Evolutionary conservation across 2,888 invertebrate species (phyloP), one percentile per base, ranked within the genome.

Genomic region (Nephrocerus scutellatus): DNA sequence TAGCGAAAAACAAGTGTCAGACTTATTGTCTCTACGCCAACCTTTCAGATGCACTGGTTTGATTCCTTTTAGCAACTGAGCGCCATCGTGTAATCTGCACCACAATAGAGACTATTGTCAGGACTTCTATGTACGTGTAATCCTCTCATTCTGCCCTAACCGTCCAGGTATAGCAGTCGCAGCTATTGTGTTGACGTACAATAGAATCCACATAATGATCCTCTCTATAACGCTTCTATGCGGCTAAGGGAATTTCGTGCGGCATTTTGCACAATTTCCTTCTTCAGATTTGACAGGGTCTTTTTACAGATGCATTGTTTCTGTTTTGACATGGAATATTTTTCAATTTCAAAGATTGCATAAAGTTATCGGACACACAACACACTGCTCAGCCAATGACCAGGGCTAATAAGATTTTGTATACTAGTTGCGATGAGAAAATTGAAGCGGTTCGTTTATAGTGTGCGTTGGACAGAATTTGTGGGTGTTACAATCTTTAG

Each of bases 261-360:
- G 5, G 15, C 3, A 4, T 4, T 14, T 5, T 5, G 15, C 3
- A 15, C 10, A 6, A 9, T 13, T 9, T 4, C 9, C 8, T 32
- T 28, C 26, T 39, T 32, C 23, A n/a, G 15, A 39, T 26, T 22
- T 33, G 28, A 32, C 25, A 26, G 24, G n/a, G 33, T 33, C 29
- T 39, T 39, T 21, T 12, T 8, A 12, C 20, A 14, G 30, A 32
- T 31, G 53, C 49, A 55, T 63, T 60, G 64, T 64, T 55, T 54
- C 51, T 59, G 56, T 63, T 62, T 59, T 66, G 62, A 64, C 62
- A 62, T 54, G 53, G 39, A 49, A 42, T 44, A 49, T 50, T 51
- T 54, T 52, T 54, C 52, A 52, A 38, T 41, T 40, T 43, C 45
- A 43, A 42, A 35, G 18, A 28, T 30, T 31, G 15, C 7, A 22